These are phyloP conservation scores for Eremophila alpestris DNA, from an alignment of 2,797 vertebrate genomes.

Conservation along the genomic window DNA sequence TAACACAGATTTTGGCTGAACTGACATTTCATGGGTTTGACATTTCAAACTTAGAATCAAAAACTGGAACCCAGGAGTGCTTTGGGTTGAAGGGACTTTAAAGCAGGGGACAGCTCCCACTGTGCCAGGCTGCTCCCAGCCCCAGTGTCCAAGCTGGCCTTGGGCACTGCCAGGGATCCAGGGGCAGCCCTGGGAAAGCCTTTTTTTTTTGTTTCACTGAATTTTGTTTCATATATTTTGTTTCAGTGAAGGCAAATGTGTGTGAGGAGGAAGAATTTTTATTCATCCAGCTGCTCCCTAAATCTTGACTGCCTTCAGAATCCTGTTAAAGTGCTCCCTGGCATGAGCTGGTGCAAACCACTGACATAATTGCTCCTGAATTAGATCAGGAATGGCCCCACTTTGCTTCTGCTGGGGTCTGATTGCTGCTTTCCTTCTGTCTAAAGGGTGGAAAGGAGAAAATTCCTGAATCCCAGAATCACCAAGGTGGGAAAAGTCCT, in stretches of 20 bases:
- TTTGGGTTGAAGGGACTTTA: not conserved
- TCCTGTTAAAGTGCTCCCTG: not conserved
- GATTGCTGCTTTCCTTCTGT: not conserved
- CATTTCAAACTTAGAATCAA: not conserved
- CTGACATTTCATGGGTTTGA: not conserved
- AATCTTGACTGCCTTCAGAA: not conserved
- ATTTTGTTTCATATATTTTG: not conserved
- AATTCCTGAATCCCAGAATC: not conserved
- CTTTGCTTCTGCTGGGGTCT: not conserved
- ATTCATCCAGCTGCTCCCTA: not conserved
- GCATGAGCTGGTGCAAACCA: not conserved
- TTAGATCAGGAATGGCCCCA: not conserved
- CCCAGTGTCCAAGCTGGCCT: not conserved
- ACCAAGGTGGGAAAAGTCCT: fast-evolving
- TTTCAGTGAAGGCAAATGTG: not conserved
- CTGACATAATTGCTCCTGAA: not conserved
- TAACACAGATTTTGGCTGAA: not conserved
- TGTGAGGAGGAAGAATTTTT: not conserved
- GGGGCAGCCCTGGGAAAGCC: not conserved
- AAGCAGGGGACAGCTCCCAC: not conserved
- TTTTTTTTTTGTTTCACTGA: not conserved
- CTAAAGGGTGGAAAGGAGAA: not conserved
- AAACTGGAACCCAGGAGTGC: not conserved
- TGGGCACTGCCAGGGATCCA: not conserved
- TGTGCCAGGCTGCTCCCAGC: not conserved